These are phyloP conservation scores for Elegia similella DNA, from an alignment of 2,888 invertebrate genomes.

Conservation along the genomic window DNA sequence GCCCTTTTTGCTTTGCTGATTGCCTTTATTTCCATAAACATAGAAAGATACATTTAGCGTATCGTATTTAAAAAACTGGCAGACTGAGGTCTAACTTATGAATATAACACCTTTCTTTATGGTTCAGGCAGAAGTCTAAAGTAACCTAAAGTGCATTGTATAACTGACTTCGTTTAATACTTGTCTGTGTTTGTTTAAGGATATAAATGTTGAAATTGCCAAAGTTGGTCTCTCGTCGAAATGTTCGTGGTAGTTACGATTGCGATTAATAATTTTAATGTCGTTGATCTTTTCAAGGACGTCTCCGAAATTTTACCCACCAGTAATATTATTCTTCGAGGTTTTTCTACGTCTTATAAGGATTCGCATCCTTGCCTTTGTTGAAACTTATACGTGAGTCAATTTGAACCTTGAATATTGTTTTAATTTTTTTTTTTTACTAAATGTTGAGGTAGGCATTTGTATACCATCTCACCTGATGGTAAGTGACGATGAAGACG, in stretches of 20 bases:
- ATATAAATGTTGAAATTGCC: not conserved
- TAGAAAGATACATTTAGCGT: no score
- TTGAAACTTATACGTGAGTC: not conserved
- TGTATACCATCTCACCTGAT: no score
- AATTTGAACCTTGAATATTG: no score
- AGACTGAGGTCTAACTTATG: no score
- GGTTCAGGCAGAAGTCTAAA: not conserved
- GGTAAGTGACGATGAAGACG: no score
- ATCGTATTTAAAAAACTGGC: no score
- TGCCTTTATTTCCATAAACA: no score
- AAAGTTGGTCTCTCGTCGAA: not conserved
- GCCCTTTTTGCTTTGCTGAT: no score
- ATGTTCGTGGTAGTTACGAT: not conserved
- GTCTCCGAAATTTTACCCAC: not conserved
- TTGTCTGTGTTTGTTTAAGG: not conserved
- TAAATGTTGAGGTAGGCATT: no score
- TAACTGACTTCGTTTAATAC: constrained; percentile 6
- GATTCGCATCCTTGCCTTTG: not conserved
- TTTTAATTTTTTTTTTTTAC: no score
- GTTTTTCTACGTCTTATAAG: not conserved
- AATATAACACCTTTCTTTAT: not conserved
- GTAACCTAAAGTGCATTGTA: constrained; percentile 5
- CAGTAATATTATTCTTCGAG: not conserved
- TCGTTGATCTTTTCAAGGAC: not conserved
- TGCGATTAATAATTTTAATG: not conserved